A percentile compares a stretch with the other conserved stretches of the same genome.
Evolutionary conservation across 2,797 vertebrate genomes (phyloP).

Genomic region (Sphenopsis melanotis): DNA sequence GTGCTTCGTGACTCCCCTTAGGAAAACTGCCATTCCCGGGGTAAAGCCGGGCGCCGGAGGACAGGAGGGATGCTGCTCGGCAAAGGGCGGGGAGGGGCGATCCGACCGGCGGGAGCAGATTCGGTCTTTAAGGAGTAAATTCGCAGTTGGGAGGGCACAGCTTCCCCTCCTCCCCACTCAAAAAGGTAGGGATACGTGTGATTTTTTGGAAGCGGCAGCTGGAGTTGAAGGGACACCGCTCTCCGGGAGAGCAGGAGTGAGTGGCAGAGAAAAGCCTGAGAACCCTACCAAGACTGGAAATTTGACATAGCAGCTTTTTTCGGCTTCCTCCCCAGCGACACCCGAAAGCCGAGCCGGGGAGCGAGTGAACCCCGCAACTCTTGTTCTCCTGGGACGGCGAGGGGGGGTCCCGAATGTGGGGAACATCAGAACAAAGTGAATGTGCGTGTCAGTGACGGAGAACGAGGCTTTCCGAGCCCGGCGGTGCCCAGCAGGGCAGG

Average conservation of each 20-base stretch:
- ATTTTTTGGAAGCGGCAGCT: neutral
- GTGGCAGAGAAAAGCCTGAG: neutral
- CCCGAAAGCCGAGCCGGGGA: neutral
- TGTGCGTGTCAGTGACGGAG: neutral
- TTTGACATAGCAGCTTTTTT: neutral
- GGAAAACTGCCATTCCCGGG: neutral
- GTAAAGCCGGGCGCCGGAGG: neutral
- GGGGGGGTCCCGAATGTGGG: accelerated
- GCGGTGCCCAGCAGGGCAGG: neutral
- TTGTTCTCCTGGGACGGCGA: neutral
- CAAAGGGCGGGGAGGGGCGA: neutral
- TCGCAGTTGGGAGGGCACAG: neutral
- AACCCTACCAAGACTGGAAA: neutral
- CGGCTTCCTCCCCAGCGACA: neutral
- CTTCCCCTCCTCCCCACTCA: neutral
- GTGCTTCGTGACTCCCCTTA: neutral
- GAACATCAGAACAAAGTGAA: neutral
- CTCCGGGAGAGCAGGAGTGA: neutral
- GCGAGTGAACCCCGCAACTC: neutral
- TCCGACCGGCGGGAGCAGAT: neutral
- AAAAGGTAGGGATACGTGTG: neutral
- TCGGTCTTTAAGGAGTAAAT: neutral
- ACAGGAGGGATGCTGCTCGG: neutral
- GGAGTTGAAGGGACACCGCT: neutral
- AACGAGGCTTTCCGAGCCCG: neutral